Conservation (phyloP, 2,888 invertebrate species). For the Furcula furcula region DNA sequence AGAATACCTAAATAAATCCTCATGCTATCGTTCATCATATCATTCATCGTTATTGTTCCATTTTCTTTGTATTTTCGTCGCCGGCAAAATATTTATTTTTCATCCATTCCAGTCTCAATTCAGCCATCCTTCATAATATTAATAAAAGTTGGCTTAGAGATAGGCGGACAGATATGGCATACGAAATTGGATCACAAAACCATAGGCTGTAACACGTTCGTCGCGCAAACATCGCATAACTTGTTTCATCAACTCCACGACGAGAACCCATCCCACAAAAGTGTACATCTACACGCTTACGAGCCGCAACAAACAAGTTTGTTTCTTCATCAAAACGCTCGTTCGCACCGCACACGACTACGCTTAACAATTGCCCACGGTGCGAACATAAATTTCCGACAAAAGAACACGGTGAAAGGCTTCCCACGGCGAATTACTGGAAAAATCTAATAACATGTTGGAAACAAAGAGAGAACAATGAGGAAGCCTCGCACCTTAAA, state of each 20-base stretch:
- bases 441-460: conserved; percentile 13
- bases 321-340: conserved; percentile 17
- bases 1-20: too few relatives aligned
- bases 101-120: too few relatives aligned
- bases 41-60: too few relatives aligned
- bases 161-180: too few relatives aligned
- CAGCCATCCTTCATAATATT: too few relatives aligned
- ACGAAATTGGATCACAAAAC: background rate
- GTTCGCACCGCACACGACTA: conserved; percentile 22
- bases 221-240: conserved; percentile 16
- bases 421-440: conserved; percentile 10
- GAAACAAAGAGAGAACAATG: background rate
- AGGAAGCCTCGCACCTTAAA: too few relatives aligned
- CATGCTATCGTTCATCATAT: too few relatives aligned
- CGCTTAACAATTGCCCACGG: conserved; percentile 16
- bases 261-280: conserved; percentile 17
- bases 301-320: conserved; percentile 7
- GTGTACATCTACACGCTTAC: conserved; percentile 10
- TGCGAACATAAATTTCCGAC: conserved; percentile 14
- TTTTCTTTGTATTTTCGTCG: too few relatives aligned
- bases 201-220: background rate
- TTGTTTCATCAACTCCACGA: conserved; percentile 23
- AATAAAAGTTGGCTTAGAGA: too few relatives aligned
- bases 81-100: too few relatives aligned
- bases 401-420: conserved; percentile 11